Evolutionary conservation across 2,888 invertebrate species (phyloP), one percentile per base, ranked within the genome.

Genomic region (Helobdella robusta): DNA sequence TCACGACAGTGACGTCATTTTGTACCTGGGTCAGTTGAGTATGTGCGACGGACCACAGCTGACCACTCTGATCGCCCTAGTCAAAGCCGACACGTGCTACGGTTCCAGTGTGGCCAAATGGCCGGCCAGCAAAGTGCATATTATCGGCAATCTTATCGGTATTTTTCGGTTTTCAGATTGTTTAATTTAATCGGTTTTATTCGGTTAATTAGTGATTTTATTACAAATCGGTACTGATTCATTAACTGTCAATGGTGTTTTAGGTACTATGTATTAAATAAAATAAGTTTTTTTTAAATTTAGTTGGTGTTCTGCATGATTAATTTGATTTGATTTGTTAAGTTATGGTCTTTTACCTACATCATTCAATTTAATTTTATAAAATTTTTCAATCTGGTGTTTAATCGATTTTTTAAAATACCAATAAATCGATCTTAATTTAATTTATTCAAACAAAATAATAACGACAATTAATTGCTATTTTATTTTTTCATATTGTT

Each of bases 21-120:
- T 25, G 6, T 34, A 50, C 25, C 34, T 66, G 4, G 66, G 66
- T 8, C 23, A 50, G 5, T 58, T 63, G 1, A n/a, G 25, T 5
- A 52, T 36, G 6, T 64, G 62, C 40, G 63, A 64, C 23, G 63
- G 20, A 20, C 28, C 25, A 20, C 66, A 64, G 66, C 46, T 63
- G 64, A 25, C 28, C 15, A 50, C 25, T 1, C 48, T 50, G 20
- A 34, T 25, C 5, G n/a, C 6, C n/a, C 54, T 32, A 2, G 56
- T 36, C 28, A 60, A 58, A 28, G 40, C 4, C 23, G 25, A n/a
- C 56, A n/a, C 28, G 1, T 66, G 66, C 40, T 34, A 32, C 5
- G 58, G 58, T 18, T 6, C 11, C 11, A 32, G 34, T 11, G 34
- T 50, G n/a, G 32, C 60, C 48, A 35, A 23, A 6, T 66, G 66